Evolutionary conservation across 2,888 invertebrate species (phyloP).

Genomic region (Cantharis rustica): DNA sequence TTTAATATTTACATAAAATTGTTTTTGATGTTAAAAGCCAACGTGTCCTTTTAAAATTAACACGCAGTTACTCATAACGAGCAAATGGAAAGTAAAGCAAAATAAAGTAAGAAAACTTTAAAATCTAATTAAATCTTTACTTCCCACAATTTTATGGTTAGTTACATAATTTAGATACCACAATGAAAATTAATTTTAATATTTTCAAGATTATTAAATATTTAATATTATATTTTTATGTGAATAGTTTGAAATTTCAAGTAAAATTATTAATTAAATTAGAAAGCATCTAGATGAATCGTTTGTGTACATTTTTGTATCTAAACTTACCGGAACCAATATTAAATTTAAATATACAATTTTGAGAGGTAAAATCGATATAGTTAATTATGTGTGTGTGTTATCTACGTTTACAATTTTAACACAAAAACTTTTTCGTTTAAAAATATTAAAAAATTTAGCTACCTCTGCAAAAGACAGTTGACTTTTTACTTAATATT

Average conservation of each 20-base stretch:
- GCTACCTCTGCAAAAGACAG: background rate
- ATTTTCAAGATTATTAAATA: background rate
- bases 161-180: constrained; percentile 12
- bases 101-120: constrained; percentile 16
- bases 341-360: background rate
- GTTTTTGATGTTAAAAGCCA: constrained; percentile 20
- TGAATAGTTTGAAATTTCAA: background rate
- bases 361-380: background rate
- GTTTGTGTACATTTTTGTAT: background rate
- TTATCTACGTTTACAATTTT: background rate
- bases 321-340: background rate
- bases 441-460: too few relatives aligned
- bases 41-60: background rate
- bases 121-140: constrained; percentile 27
- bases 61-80: background rate
- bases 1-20: background rate
- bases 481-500: background rate
- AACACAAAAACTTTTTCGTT: background rate
- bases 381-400: background rate
- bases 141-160: constrained; percentile 20
- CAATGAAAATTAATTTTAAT: constrained; percentile 11
- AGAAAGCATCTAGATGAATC: background rate
- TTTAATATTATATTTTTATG: background rate
- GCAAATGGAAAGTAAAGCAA: background rate
- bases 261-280: background rate